A percentile compares a stretch with the other conserved stretches of the same genome.
Conservation (phyloP, 2,797 vertebrate genomes). For the Anguilla obscura region DNA sequence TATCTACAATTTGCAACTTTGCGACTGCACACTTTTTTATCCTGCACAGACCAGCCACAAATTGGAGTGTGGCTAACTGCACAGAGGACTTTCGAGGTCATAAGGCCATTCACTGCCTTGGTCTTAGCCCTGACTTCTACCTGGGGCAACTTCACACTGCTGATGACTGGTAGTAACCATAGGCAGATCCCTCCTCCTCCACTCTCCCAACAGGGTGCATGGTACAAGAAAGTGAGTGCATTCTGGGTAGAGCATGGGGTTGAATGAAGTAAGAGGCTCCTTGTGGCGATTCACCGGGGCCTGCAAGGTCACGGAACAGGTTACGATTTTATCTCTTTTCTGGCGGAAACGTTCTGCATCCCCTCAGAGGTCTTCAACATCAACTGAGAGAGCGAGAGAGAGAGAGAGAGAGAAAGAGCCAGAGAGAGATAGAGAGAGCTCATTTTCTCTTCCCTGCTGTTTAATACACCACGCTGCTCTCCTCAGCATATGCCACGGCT, state of each 20-base stretch:
- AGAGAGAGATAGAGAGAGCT: constrained; percentile 21
- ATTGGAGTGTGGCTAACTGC: constrained; percentile 35
- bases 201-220: neutral
- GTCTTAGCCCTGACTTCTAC: constrained; percentile 34
- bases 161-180: neutral
- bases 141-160: constrained; percentile 37
- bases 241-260: neutral
- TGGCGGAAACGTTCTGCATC: neutral
- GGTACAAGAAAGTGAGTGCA: neutral
- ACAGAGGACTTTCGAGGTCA: constrained; percentile 16
- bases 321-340: neutral
- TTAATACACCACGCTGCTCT: constrained; percentile 21
- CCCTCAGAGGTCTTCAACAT: constrained; percentile 2
- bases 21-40: constrained; percentile 14
- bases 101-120: constrained; percentile 46
- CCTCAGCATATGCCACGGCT: constrained; percentile 19
- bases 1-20: neutral
- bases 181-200: neutral
- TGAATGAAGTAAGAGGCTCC: neutral
- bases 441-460: constrained; percentile 15
- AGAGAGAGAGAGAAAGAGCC: constrained; percentile 10
- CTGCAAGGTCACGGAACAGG: neutral
- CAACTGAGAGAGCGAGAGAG: neutral
- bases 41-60: constrained; percentile 41
- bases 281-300: neutral